Evolutionary conservation across 2,113 vertebrate species (phyloP).

Genomic region (Phaethon lepturus): DNA sequence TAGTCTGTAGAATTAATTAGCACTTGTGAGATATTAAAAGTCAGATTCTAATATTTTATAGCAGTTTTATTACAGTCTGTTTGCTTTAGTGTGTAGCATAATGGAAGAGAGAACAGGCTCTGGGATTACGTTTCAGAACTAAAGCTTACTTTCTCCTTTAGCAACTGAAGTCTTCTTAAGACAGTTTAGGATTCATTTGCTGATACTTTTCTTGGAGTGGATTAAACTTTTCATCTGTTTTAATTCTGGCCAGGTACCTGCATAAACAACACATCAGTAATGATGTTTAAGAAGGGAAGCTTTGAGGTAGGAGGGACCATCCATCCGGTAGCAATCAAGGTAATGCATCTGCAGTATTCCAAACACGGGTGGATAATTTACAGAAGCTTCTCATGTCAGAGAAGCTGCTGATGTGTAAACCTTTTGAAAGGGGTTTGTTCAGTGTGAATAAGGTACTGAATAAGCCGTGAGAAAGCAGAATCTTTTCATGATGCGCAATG

Average conservation of each 20-base stretch:
- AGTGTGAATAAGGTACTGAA: not conserved
- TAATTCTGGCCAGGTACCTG: conserved; percentile 84
- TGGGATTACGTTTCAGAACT: not conserved
- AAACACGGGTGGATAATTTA: not conserved
- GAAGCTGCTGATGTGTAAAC: not conserved
- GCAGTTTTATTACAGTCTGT: not conserved
- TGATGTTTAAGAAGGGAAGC: conserved; percentile 98
- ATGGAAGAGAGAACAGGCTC: not conserved
- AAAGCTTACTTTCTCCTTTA: not conserved
- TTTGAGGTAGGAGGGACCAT: conserved; percentile 94
- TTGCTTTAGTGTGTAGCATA: not conserved
- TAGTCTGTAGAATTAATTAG: not conserved
- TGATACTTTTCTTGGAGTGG: not conserved
- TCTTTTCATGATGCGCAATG: not conserved
- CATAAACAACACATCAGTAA: conserved; percentile 94
- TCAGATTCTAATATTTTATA: not conserved
- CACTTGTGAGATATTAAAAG: not conserved
- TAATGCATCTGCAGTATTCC: conserved; percentile 65
- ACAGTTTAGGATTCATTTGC: not conserved
- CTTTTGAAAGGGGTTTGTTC: not conserved
- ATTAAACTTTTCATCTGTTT: not conserved
- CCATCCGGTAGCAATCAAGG: conserved; percentile 93
- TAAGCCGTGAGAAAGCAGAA: not conserved
- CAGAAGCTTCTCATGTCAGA: not conserved
- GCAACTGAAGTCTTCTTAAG: not conserved